phyloP scores from a whole-genome alignment of 2,888 invertebrate genomes.

The Hydrotaea cyrtoneurina region DNA sequence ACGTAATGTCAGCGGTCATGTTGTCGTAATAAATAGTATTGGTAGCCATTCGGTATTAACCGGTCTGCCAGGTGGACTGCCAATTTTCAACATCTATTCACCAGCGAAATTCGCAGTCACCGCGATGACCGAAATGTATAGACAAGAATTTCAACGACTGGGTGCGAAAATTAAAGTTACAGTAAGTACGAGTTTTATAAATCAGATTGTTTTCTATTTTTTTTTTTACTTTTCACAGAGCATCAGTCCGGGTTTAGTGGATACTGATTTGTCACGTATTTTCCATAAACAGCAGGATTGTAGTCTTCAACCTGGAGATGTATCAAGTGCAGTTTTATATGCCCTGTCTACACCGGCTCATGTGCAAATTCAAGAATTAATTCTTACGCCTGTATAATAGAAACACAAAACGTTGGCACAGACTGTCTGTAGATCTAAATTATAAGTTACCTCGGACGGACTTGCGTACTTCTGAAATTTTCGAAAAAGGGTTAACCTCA shows the following conservation, averaged over 20 bases:
- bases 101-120: constrained; percentile 73
- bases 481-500: too few species aligned
- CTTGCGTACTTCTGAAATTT: too few species aligned
- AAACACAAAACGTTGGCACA: too few species aligned
- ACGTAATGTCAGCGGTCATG: constrained; percentile 77
- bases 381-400: constrained; percentile 74
- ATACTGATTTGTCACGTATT: constrained; percentile 72
- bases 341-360: constrained; percentile 51
- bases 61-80: neutral
- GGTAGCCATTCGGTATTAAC: constrained; percentile 64
- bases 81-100: constrained; percentile 69
- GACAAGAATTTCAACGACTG: constrained; percentile 72
- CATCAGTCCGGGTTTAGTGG: constrained; percentile 71
- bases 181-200: constrained; percentile 41
- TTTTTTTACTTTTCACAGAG: constrained; percentile 60
- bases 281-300: constrained; percentile 44
- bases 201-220: neutral
- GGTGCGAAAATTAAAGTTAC: constrained; percentile 67
- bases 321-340: constrained; percentile 50
- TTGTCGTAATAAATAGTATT: constrained; percentile 80
- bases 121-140: constrained; percentile 72
- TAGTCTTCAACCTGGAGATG: constrained; percentile 69
- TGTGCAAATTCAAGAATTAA: constrained; percentile 64
- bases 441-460: too few species aligned
- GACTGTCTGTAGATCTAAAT: too few species aligned